Percentiles rank a stretch among this genome's conserved stretches.
Evolutionary conservation across 23 tunicate genomes (phyloP).

Genomic region (Halocynthia aurantium): DNA sequence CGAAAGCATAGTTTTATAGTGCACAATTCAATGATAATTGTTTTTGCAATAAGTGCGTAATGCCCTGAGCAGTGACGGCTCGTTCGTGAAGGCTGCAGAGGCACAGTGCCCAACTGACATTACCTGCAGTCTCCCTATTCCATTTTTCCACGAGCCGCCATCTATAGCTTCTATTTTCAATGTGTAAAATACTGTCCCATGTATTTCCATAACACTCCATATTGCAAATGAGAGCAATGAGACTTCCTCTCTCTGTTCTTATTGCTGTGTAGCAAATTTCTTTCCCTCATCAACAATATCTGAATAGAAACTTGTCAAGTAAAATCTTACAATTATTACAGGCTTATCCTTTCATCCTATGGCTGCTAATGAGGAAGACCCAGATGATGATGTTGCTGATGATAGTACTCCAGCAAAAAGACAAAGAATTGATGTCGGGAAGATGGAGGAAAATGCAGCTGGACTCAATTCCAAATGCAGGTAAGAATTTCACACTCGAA

Average conservation of each 20-base stretch:
- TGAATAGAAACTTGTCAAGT: background rate
- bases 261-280: no score
- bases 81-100: no score
- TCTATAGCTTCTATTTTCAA: no score
- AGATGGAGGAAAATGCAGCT: conserved; percentile 5
- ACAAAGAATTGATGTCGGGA: conserved; percentile 11
- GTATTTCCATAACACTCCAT: background rate
- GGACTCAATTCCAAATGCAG: conserved; percentile 58
- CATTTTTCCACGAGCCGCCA: no score
- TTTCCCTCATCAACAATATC: background rate
- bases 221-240: no score
- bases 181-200: background rate
- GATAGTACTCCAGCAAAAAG: conserved; percentile 42
- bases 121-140: no score
- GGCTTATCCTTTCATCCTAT: conserved; percentile 84
- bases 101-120: no score
- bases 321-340: background rate
- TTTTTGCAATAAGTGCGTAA: background rate
- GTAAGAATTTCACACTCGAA: conserved; percentile 9
- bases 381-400: conserved; percentile 11
- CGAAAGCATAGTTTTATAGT: background rate
- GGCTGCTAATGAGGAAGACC: conserved; percentile 52
- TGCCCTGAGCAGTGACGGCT: no score
- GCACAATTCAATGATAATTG: background rate
- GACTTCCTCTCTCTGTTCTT: background rate